Base-by-base conservation (phyloP, 1,140 invertebrate genomes). In the Homalodisca vitripennis region DNA sequence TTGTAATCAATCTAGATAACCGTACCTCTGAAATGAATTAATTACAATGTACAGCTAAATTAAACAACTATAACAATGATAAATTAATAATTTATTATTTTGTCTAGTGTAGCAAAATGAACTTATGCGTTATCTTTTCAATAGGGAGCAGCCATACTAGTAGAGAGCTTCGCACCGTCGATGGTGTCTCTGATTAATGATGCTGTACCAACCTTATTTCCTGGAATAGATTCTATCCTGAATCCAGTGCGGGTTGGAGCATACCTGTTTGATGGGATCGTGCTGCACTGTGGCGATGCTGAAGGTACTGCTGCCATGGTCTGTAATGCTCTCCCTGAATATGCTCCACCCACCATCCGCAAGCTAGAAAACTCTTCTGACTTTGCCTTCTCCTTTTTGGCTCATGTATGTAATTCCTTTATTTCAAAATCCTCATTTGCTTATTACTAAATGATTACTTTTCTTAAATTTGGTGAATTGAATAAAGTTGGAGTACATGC, bases 231-330 rank as follows among this genome's bases (percentile, higher is more conserved):
- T 22, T 51, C 48, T 20, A 51, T 51, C 3, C 22, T 51, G 3
- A n/a, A 20, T 3, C 6, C 48, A 3, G 48, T 51, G n/a, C 3
- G 27, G 6, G 55, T 60, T 10, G 27, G 55, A 27, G 55, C 26
- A 13, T 60, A 27, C 55, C 27, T 60, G 55, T 60, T 60, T 26
- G 55, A 60, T 60, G 55, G 55, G 29, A 10, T 60, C 3, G 6
- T n/a, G 6, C 22, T 60, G 22, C 14, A 60, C 55, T 60, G 55
- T 29, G 26, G 22, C 27, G 24, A 26, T 13, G 6, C 14, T 2
- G 26, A 2, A 10, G 6, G 22, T 1, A 24, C 24, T 27, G 55
- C 55, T 60, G 1, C 6, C 14, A 60, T 60, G 55, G 27, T 60
- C 2, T 60, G 55, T 60, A 29, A 24, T 6, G 26, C 26, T 26